Evolutionary conservation across 1,140 invertebrate genomes (phyloP), one percentile per base, ranked within the genome.

Genomic region (Procambarus virginalis): DNA sequence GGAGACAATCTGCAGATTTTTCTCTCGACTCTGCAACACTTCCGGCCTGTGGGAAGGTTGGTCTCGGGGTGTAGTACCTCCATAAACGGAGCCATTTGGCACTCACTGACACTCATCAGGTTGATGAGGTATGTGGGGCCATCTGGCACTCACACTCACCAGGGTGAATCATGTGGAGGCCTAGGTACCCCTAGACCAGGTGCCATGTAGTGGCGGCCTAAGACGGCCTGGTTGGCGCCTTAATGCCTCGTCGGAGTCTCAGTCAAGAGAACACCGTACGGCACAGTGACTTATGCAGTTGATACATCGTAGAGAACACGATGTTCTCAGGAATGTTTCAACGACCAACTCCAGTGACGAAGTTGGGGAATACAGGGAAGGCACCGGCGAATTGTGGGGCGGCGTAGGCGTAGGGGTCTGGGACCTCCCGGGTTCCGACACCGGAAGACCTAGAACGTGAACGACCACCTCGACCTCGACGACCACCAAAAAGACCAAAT

Each of bases 1-100:
- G 68, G 68, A 73, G 68, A 73, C n/a, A 73, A 73, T 34, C 22
- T 73, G n/a, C 2, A 5, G 68, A 73, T 73, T 73, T 73, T 73
- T 73, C 68, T 34, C 68, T 4, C 68, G 68, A 73, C 68, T 73
- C 68, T 73, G 68, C 10, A 73, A 73, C 68, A 73, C 22, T 34
- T 73, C 68, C 68, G 5, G 68, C 68, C n/a, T 73, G 68, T 73
- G 68, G 68, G 22, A 73, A 34, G 8, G 68, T 22, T 73, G 68
- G 68, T 34, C 68, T 34, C 6, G n/a, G n/a, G 68, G 10, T 34
- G n/a, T 73, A 73, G 68, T 73, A 6, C n/a, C 68, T 73, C 22
- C n/a, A 34, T 20, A 20, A 8, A 73, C 68, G 14, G 68, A 4
- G 68, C 22, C 68, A 73, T 22, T 12, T 68, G 64, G 64, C 64